phyloP scores from a whole-genome alignment of 1,140 invertebrate species.

The Ctenoplectra terminalis region DNA sequence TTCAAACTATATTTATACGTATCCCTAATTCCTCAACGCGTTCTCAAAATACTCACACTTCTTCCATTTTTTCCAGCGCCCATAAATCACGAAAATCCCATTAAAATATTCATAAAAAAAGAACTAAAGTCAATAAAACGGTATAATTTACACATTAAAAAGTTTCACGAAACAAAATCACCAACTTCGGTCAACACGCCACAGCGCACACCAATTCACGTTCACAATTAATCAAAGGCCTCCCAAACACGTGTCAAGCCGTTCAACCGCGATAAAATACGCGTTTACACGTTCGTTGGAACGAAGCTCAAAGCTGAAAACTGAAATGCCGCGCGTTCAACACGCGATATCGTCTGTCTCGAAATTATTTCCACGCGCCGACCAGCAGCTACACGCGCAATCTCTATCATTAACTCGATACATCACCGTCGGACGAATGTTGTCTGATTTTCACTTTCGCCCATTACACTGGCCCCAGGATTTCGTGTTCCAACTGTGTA shows the following conservation, averaged over 20 bases:
- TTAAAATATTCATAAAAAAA: too few relatives aligned
- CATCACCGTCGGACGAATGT: not conserved
- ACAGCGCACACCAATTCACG: too few relatives aligned
- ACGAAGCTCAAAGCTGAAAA: not conserved
- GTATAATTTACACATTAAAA: too few relatives aligned
- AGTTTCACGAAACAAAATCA: too few relatives aligned
- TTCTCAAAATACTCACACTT: too few relatives aligned
- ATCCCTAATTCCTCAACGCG: too few relatives aligned
- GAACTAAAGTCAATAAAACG: too few relatives aligned
- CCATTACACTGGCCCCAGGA: not conserved
- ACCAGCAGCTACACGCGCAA: not conserved
- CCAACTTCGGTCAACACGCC: too few relatives aligned
- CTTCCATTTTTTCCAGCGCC: too few relatives aligned
- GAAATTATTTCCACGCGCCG: not conserved
- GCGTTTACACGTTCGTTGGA: not conserved
- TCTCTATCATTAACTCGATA: conserved; percentile 12
- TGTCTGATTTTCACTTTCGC: conserved; percentile 6
- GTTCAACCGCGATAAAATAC: not conserved
- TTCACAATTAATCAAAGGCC: too few relatives aligned
- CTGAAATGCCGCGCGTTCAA: not conserved
- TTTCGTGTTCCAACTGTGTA: not conserved
- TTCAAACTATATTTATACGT: too few relatives aligned
- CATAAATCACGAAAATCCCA: too few relatives aligned
- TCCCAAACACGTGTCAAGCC: not conserved
- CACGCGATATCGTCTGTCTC: not conserved